A percentile compares a stretch with the other conserved stretches of the same genome.
These are phyloP conservation scores for Aptenodytes forsteri DNA, from an alignment of 2,113 vertebrate genomes.

Conservation along the genomic window DNA sequence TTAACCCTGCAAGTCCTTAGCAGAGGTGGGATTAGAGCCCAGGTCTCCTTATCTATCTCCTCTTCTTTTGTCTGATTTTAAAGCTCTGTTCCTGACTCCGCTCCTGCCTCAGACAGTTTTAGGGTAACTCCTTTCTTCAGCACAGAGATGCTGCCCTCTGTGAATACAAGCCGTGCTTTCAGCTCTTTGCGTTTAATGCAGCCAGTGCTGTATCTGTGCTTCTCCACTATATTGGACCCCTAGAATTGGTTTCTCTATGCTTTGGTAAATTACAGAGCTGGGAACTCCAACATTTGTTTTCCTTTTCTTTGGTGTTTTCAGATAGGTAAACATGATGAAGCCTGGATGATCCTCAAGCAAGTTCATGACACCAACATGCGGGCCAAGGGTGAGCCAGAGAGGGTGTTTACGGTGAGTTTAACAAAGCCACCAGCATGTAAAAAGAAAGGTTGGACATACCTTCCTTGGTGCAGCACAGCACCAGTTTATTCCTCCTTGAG, in stretches of 20 bases:
- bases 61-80: background rate
- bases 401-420: constrained; percentile 90
- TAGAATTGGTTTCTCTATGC: background rate
- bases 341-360: constrained; percentile 95
- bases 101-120: background rate
- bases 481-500: background rate
- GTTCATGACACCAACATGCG: constrained; percentile 98
- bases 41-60: background rate
- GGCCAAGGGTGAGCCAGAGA: constrained; percentile 92
- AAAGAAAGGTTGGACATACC: background rate
- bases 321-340: constrained; percentile 94
- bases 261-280: background rate
- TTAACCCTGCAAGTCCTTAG: background rate
- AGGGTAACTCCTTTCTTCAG: background rate
- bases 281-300: background rate
- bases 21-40: background rate
- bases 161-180: background rate
- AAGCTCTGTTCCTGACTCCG: background rate
- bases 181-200: background rate
- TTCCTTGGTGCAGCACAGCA: background rate
- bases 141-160: background rate
- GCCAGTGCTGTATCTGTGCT: background rate
- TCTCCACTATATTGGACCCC: background rate
- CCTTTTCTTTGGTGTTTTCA: constrained; percentile 59
- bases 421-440: background rate